Conservation (phyloP, 2,797 vertebrate genomes). For the Lepus oiostolus region DNA sequence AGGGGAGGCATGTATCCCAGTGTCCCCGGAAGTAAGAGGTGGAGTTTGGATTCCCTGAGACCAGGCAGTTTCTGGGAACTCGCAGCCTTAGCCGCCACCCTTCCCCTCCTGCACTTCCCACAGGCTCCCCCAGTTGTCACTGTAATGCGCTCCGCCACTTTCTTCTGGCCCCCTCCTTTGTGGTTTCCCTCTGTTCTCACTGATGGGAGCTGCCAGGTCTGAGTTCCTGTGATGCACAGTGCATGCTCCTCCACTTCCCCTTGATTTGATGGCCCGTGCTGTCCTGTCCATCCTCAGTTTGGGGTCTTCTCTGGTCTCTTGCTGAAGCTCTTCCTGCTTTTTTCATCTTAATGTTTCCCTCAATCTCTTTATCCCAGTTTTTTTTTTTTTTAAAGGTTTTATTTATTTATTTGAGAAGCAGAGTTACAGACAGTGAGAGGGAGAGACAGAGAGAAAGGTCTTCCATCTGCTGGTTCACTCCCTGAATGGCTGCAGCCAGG, state of each 20-base stretch:
- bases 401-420: too few relatives aligned
- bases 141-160: not conserved
- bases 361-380: not conserved
- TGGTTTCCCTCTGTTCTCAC: not conserved
- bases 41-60: not conserved
- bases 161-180: not conserved
- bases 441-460: too few relatives aligned
- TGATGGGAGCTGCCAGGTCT: not conserved
- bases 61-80: not conserved
- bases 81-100: not conserved
- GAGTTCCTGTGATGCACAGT: not conserved
- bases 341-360: constrained; percentile 34
- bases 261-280: not conserved
- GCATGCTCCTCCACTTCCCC: not conserved
- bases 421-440: too few relatives aligned
- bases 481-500: too few relatives aligned
- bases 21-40: not conserved
- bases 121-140: not conserved
- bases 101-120: fast-evolving
- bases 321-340: not conserved
- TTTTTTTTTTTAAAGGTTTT: not conserved
- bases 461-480: too few relatives aligned
- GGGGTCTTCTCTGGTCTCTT: not conserved
- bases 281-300: not conserved
- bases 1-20: not conserved